Base-by-base conservation (phyloP, 1,140 invertebrate species). In the Mizuhopecten yessoensis region DNA sequence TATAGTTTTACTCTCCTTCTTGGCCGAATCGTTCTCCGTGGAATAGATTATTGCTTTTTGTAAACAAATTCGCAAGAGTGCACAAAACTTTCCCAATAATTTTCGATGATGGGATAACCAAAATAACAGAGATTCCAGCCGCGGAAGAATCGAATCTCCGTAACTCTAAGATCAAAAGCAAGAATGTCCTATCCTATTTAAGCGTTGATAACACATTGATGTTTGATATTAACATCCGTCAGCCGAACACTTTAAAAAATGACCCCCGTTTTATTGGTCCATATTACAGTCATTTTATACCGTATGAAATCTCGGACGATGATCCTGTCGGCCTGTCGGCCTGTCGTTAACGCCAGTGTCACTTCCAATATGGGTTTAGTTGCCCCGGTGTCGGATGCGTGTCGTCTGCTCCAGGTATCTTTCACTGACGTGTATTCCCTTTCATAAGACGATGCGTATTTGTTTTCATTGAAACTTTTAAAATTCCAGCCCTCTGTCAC, bases 281-380 rank as follows among this genome's bases (percentile, higher is more conserved):
- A 45, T 17, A 17, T 45, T 20, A 45, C 17, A 17, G 42, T 45
- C 1, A 45, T 45, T 45, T 45, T 45, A 45, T 39, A 39, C n/a
- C 5, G 36, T 39, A 39, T 45, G 42, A 17, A 45, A 45, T 45
- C 9, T 45, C 42, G 42, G 42, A 45, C 42, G 17, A 45, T 45
- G 42, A 45, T 45, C 42, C 42, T 45, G 10, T 45, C 17, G 42
- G 36, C 36, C 5, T 39, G 36, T 7, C 36, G 36, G 9, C n/a
- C 57, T 75, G 57, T 29, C 57, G n/a, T 75, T 75, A 75, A 75
- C 57, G 23, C 57, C 57, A 75, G 57, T 75, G 57, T 75, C 57
- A 75, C 57, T 17, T 1, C 23, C 57, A 29, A 1, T 1, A 75
- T 1, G 42, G 57, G 3, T 29, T 75, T 75, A 9, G 57, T 29